Base-by-base conservation (phyloP, 1,140 invertebrate genomes). In the Nasonia giraulti region DNA sequence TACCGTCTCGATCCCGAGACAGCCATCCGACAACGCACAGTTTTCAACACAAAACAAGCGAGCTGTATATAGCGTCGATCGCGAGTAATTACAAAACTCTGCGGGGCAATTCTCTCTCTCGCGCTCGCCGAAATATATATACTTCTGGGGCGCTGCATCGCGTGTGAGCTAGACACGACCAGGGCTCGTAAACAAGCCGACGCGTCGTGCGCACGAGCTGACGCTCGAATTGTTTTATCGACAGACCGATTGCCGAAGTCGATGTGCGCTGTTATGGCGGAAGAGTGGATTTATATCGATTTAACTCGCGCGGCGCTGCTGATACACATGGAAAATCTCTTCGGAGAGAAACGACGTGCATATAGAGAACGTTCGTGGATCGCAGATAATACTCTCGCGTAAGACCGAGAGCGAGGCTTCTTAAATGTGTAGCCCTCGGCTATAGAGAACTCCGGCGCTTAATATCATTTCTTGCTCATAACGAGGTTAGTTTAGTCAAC, bases 401-500 rank as follows among this genome's bases (percentile, higher is more conserved):
- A 77, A 80, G 80, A 76, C 50, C 33, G 50, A 8, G 73, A 1
- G 27, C 27, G 27, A 37, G 73, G 27, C 55, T 76, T 68, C 81
- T 76, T 82, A 82, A 76, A 82, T n/a, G 73, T 27, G 82, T 77
- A 77, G 74, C 33, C 23, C 23, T 83, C 14, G 74, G 37, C 74
- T 47, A 62, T 11, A 62, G 73, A 40, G 20, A 76, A 66, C 20
- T 82, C 23, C 47, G 47, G 27, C 23, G 44, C 33, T 73, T 88
- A 89, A 89, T 89, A 87, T 87, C 84, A 78, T 89, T 88, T 87
- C 85, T 80, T 80, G 73, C 62, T 27, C 76, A 86, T 90, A 90
- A 90, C 86, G 86, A 90, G 87, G 86, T 90, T 90, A 90, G 86
- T 89, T 90, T 87, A 88, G 84, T 86, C 81, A 81, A 81, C 73